A percentile compares a stretch with the other conserved stretches of the same genome.
These are phyloP conservation scores for Lucinisca nassula DNA, from an alignment of 2,888 invertebrate species.

Conservation along the genomic window DNA sequence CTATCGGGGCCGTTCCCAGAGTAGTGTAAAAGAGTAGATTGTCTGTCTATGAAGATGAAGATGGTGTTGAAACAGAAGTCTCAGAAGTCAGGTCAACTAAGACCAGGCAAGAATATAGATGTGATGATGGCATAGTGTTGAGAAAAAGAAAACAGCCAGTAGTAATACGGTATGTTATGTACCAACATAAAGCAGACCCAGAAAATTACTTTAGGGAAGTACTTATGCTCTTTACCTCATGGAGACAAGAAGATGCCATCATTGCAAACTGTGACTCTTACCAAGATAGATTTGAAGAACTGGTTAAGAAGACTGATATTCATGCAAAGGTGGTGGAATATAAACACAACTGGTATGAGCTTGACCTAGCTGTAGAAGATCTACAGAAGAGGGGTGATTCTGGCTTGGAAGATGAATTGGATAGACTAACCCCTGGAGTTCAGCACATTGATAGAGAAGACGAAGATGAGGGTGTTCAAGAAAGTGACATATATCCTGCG, in stretches of 20 bases:
- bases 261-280: conserved; percentile 16
- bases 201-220: conserved; percentile 40
- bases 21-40: no score
- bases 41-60: no score
- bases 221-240: conserved; percentile 31
- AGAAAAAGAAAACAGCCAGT: not conserved
- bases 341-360: not conserved
- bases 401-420: not conserved
- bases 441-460: not conserved
- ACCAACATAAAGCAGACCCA: conserved; percentile 4
- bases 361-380: conserved; percentile 36
- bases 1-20: no score
- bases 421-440: conserved; percentile 2
- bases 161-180: conserved; percentile 40
- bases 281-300: not conserved
- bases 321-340: not conserved
- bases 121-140: not conserved
- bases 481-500: not conserved
- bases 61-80: no score
- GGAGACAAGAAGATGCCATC: conserved; percentile 11
- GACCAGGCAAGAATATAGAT: no score
- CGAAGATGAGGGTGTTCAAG: not conserved
- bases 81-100: no score
- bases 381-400: not conserved
- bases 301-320: not conserved